A percentile compares a stretch with the other conserved stretches of the same genome.
Conservation (phyloP, 2,888 invertebrate genomes). For the Acleris sparsana region DNA sequence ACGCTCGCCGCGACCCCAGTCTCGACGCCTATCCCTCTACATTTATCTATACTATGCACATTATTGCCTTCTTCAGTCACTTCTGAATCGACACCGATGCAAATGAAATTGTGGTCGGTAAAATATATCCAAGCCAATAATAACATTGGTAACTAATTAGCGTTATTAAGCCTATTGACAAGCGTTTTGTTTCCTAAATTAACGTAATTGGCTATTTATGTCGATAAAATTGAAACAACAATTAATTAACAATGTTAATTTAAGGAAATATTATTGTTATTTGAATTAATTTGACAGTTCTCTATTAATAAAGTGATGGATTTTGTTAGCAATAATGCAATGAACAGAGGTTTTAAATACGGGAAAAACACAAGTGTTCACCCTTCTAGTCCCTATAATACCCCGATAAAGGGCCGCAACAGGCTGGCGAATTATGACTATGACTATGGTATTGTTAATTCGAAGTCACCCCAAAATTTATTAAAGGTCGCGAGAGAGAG, state of each 20-base stretch:
- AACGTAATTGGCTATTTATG: conserved; percentile 25
- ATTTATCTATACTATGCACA: conserved; percentile 42
- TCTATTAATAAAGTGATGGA: too few species aligned
- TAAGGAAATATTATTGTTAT: not conserved
- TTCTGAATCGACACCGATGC: conserved; percentile 58
- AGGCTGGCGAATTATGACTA: conserved; percentile 69
- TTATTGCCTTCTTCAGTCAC: conserved; percentile 70
- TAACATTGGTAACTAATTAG: conserved; percentile 33
- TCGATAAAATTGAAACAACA: not conserved
- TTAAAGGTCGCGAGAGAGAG: conserved; percentile 58
- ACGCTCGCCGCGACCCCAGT: conserved; percentile 47
- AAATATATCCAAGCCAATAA: conserved; percentile 18
- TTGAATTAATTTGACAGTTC: too few species aligned
- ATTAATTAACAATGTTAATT: conserved; percentile 1
- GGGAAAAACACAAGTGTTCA: conserved; percentile 1
- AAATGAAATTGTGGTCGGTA: conserved; percentile 10
- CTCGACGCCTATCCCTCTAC: conserved; percentile 55
- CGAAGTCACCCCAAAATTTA: conserved; percentile 71
- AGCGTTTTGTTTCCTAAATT: conserved; percentile 15
- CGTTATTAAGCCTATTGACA: conserved; percentile 20
- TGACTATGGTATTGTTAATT: conserved; percentile 73
- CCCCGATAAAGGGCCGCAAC: conserved; percentile 60
- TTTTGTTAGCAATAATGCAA: too few species aligned
- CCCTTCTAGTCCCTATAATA: conserved; percentile 51
- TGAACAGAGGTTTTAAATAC: not conserved